phyloP scores from a whole-genome alignment of 2,113 vertebrate genomes.

The Vanacampus margaritifer region DNA sequence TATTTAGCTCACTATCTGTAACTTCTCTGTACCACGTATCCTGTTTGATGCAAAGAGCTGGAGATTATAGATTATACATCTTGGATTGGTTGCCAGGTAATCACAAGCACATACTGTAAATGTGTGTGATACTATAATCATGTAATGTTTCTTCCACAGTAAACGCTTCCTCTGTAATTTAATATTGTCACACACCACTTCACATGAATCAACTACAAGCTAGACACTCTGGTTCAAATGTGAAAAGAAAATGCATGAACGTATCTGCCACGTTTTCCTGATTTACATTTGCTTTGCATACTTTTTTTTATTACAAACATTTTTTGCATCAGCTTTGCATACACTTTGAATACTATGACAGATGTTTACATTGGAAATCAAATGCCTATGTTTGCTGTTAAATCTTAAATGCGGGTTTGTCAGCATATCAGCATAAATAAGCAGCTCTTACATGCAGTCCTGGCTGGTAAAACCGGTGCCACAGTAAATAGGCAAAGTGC shows the following conservation, averaged over 20 bases:
- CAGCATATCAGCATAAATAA: neutral
- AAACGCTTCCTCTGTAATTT: neutral
- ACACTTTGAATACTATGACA: slow-evolving; percentile 14
- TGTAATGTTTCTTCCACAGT: no score
- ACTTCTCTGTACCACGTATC: no score
- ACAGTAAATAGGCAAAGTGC: slow-evolving; percentile 24
- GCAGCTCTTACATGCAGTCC: slow-evolving; percentile 26
- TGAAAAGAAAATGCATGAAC: neutral
- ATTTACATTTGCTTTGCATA: slow-evolving; percentile 42
- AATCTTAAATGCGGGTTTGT: neutral
- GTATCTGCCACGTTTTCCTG: neutral
- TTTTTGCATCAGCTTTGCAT: slow-evolving; percentile 41
- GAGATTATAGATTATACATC: no score
- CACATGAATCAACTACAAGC: neutral
- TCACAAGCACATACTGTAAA: no score
- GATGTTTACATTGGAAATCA: neutral
- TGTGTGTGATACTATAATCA: neutral
- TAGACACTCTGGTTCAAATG: neutral
- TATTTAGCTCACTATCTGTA: no score
- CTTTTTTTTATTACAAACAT: no score
- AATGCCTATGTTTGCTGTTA: slow-evolving; percentile 10
- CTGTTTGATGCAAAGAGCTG: no score
- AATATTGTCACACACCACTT: neutral
- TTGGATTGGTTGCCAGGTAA: no score
- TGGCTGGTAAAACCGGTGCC: slow-evolving; percentile 38